These are phyloP conservation scores for Callosobruchus maculatus DNA, from an alignment of 2,888 invertebrate genomes.

Conservation along the genomic window DNA sequence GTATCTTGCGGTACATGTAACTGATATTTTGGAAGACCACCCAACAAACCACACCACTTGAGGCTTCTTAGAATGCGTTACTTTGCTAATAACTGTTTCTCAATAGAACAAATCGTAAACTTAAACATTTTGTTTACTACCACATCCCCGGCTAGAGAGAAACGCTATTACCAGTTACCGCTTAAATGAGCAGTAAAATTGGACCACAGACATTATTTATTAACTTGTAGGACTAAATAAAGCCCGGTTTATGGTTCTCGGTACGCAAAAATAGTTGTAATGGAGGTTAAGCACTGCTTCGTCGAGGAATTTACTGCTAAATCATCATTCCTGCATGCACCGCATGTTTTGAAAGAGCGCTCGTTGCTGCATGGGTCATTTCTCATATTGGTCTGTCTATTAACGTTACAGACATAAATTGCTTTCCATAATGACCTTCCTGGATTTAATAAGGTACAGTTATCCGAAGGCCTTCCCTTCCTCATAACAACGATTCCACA, in stretches of 20 bases:
- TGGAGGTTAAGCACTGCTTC: background rate
- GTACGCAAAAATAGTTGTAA: background rate
- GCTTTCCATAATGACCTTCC: background rate
- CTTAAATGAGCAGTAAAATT: background rate
- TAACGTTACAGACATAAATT: background rate
- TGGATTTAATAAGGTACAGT: background rate
- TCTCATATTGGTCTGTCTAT: background rate
- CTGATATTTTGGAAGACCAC: background rate
- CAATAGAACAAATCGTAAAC: background rate
- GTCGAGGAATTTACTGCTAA: background rate
- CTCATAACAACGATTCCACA: too few species aligned
- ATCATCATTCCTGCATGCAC: background rate
- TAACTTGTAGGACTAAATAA: background rate
- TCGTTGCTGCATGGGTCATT: background rate
- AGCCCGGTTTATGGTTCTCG: background rate
- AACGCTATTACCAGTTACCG: background rate
- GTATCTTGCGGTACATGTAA: too few species aligned
- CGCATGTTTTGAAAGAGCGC: background rate
- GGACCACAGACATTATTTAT: background rate
- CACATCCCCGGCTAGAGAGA: background rate
- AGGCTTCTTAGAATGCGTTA: background rate
- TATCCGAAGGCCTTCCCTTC: background rate
- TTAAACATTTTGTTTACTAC: background rate
- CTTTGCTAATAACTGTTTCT: background rate
- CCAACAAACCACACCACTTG: background rate